Evolutionary conservation across 2,888 invertebrate genomes (phyloP), one percentile per base, ranked within the genome.

Genomic region (Cataglyphis livida): DNA sequence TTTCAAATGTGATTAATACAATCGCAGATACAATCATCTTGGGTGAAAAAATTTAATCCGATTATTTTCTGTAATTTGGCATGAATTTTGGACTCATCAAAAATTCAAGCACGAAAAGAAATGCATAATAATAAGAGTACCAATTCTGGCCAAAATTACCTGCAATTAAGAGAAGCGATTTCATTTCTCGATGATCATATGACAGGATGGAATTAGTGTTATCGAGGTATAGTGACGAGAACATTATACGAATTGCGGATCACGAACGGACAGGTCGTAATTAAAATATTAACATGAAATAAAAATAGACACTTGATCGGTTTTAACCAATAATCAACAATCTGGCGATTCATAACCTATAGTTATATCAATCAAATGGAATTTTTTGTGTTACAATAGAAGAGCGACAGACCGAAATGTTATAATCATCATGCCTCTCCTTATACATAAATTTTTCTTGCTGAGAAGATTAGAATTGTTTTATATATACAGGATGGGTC

Each of bases 141-240:
- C 32, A 59, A 41, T 51, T 68, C 18, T 59, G 32, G 4, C 15
- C 7, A 78, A 82, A 82, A 86, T 88, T 82, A 82, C 48, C 51
- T 66, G 85, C 86, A 85, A 90, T 90, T 91, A 92, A 90, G 91
- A 91, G 91, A 90, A 89, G 89, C 92, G 85, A 89, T 84, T 87
- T 87, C n/a, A 51, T 81, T 59, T 41, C 51, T 48, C 68, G 54
- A 41, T 38, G 89, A 85, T 88, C 88, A 85, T 85, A 85, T 88
- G 91, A 91, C 92, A 91, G 88, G 92, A 88, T 92, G 89, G 90
- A 88, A 93, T 93, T 93, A 92, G 88, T 85, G 84, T 82, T 71
- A 84, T 81, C 75, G 68, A 70, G 71, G 28, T 87, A 86, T 88
- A 91, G 91, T 91, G 91, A 92, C 91, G 86, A 81, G 91, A 89